Base-by-base conservation (phyloP, 2,113 vertebrate species). In the Catharus minimus region DNA sequence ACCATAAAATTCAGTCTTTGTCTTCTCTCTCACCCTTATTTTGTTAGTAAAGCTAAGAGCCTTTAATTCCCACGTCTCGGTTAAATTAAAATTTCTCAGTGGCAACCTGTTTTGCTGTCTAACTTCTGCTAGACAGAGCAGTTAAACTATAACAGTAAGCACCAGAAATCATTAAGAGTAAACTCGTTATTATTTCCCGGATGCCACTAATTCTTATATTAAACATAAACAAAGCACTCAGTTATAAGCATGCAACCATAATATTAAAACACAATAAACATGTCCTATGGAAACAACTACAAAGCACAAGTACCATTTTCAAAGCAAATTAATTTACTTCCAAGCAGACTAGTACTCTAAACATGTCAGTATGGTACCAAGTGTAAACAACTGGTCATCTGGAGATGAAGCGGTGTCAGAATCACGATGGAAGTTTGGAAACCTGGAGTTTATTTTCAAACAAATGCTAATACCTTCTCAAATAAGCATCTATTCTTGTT, bases 61-160 rank as follows among this genome's bases (percentile, higher is more conserved):
- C 33, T 82, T 95, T 95, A 77, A 93, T 69, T 82, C 73, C 77
- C 22, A 81, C 2, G 11, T 72, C 55, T 88, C 39, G 10, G 68
- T 90, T 85, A 95, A 95, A 93, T 79, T 81, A 96, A 86, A 93
- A 92, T 89, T 74, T 94, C 60, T 89, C 94, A 92, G 74, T 78
- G 47, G 44, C 69, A 88, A 83, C 60, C 79, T 88, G 81, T 77
- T 88, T 62, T 39, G 80, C 1, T 2, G 39, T 39, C 39, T 13
- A 39, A 14, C 39, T 39, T 39, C 39, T 39, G 57, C 43, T 38
- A 90, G 50, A 65, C 32, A 68, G 5, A 89, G 24, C 27, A 79
- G 64, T 81, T 73, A 76, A 90, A 92, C 86, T 74, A 74, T 79
- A 88, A 52, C 36, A 93, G 49, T 33, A 69, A 83, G 53, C 33